Evolutionary conservation across 2,888 invertebrate genomes (phyloP), one percentile per base, ranked within the genome.

Genomic region (Plagodis pulveraria): DNA sequence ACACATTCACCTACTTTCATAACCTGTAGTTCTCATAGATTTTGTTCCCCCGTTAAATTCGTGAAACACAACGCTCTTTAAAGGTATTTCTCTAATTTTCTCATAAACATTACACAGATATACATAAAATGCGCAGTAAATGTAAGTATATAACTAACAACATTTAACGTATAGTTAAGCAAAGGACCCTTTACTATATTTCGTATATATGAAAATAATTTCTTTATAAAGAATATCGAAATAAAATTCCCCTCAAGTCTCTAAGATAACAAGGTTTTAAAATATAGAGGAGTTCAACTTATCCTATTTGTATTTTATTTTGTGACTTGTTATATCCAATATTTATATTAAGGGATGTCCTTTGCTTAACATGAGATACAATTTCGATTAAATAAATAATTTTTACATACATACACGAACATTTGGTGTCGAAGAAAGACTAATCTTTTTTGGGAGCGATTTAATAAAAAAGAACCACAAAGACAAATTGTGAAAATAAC

Each of bases 391-490:
- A 61, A 77, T 70, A 77, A 73, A 73, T 74, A 73, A 76, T 71
- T 76, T 75, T 71, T 71, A 73, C 61, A 73, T 58, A 65, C 59
- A 65, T 58, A 68, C 45, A 62, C 67, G 73, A 74, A 75, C 67
- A 78, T 86, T 86, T 84, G 86, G 84, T 81, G 80, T 81, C 73
- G 71, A 59, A 59, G 68, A 74, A 73, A 78, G 79, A 81, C 81
- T 83, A 80, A 22, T 58, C 51, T 66, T 62, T 70, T 81, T 83
- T 83, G 77, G 78, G 80, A 80, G 74, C 71, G 73, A 77, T 71
- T 72, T 66, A 75, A 73, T 77, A 80, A 74, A 65, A 71, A 69
- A 74, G 58, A 62, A 55, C 50, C 68, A 73, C 65, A 70, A 66
- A 68, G 65, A 68, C 57, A 77, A 40, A 4, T 32, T 33, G 77